phyloP scores from a whole-genome alignment of 2,113 vertebrate species.

The Telmatochromis brachygnathus region DNA sequence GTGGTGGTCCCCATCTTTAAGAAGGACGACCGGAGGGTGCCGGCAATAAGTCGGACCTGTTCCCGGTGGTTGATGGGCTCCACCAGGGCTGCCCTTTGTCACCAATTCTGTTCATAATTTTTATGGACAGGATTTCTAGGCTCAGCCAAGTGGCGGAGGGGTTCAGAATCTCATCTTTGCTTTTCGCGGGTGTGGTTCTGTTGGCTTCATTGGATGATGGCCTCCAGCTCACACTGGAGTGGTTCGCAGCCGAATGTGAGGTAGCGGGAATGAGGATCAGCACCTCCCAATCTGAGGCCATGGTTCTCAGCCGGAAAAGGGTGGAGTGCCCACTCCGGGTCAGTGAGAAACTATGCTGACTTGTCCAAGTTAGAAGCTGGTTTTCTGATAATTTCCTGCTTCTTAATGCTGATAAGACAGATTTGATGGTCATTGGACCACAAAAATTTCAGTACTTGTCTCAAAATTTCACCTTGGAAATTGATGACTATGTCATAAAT shows the following conservation, averaged over 20 bases:
- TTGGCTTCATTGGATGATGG: fast-evolving
- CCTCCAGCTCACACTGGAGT: fast-evolving
- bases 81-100: not conserved
- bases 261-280: not conserved
- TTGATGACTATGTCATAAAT: not conserved
- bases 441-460: not conserved
- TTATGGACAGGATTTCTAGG: not conserved
- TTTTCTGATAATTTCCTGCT: not conserved
- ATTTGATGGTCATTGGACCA: not conserved
- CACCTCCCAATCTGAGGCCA: not conserved
- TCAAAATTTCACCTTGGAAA: not conserved
- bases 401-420: not conserved
- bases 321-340: not conserved
- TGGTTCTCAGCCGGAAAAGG: not conserved
- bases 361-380: not conserved
- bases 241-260: fast-evolving
- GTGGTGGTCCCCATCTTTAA: not conserved
- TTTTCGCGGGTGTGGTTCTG: not conserved
- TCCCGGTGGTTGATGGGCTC: not conserved
- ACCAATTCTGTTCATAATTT: not conserved
- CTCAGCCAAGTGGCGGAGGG: not conserved
- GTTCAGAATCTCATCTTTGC: not conserved
- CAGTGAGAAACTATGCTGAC: not conserved
- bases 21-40: not conserved
- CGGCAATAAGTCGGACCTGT: not conserved